Percentiles rank a stretch among this genome's conserved stretches.
These are phyloP conservation scores for Rhinatrema bivittatum DNA, from an alignment of 2,797 vertebrate genomes.

Conservation along the genomic window DNA sequence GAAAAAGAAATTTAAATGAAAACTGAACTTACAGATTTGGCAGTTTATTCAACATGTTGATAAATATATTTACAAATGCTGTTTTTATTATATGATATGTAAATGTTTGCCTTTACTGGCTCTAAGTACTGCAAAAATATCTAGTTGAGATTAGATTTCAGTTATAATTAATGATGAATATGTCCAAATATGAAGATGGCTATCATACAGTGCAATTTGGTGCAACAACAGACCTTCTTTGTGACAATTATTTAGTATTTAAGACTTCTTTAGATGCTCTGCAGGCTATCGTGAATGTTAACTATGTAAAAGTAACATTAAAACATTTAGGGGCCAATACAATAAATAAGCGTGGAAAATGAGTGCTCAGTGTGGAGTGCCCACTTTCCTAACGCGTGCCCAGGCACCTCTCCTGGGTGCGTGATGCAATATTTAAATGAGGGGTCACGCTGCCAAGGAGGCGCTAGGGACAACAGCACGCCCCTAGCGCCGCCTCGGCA, in stretches of 20 bases:
- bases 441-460: no score
- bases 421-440: no score
- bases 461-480: no score
- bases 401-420: no score
- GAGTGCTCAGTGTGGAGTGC: no score
- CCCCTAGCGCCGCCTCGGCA: no score
- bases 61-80: conserved; percentile 10
- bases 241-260: conserved; percentile 45
- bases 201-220: conserved; percentile 38
- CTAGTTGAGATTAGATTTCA: conserved; percentile 35
- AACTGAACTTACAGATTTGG: conserved; percentile 2
- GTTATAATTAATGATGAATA: conserved; percentile 37
- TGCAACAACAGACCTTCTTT: conserved; percentile 30
- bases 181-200: conserved; percentile 46
- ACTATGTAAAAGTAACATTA: no score
- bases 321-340: no score
- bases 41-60: conserved; percentile 18
- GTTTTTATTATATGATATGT: not conserved
- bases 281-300: conserved; percentile 36
- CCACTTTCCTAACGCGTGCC: no score
- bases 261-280: conserved; percentile 40
- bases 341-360: no score
- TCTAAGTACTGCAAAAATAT: conserved; percentile 26
- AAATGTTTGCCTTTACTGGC: conserved; percentile 27
- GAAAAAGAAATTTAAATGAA: not conserved